Evolutionary conservation across 1,140 invertebrate species (phyloP), one percentile per base, ranked within the genome.

Genomic region (Lepidurus packardi): DNA sequence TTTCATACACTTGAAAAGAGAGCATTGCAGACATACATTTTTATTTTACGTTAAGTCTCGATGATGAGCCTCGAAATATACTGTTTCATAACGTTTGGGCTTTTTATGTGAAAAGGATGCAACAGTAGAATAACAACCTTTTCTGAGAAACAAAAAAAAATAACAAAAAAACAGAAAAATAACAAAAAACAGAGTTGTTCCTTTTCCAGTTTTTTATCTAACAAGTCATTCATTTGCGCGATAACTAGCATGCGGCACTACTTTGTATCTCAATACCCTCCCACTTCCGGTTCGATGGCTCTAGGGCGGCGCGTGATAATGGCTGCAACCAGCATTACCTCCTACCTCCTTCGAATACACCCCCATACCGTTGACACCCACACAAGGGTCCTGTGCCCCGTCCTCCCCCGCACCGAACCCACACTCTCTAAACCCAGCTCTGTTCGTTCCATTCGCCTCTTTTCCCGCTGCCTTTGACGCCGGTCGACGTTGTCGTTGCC

Each of bases 361-460:
- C 53, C 53, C 53, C 53, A 65, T 65, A n/a, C 53, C 53, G 53
- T 65, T 65, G 53, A 65, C 53, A 65, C 53, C 53, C 53, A 65
- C 53, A 65, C 53, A 65, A 21, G 6, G 53, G 53, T 13, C 10
- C 4, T 13, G 53, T 65, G 53, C 6, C 13, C 13, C 34, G 34
- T 34, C 53, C 53, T 65, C 53, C 53, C 53, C 53, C 53, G 53
- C 53, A 65, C 21, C 34, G 34, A 34, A 34, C 34, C 34, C 34
- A 34, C 34, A 34, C 34, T 2, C 34, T 34, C 34, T 34, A 34
- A 34, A 34, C 9, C 53, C 8, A 65, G 13, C 6, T 65, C 9
- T 65, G 53, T 65, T 21, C 53, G 21, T 65, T 34, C 34, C 3
- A 65, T 65, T 65, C 16, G 16, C 16, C 53, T 65, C 16, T 65